phyloP scores from a whole-genome alignment of 92 coral and sea anemone species.

The Montipora capitata region DNA sequence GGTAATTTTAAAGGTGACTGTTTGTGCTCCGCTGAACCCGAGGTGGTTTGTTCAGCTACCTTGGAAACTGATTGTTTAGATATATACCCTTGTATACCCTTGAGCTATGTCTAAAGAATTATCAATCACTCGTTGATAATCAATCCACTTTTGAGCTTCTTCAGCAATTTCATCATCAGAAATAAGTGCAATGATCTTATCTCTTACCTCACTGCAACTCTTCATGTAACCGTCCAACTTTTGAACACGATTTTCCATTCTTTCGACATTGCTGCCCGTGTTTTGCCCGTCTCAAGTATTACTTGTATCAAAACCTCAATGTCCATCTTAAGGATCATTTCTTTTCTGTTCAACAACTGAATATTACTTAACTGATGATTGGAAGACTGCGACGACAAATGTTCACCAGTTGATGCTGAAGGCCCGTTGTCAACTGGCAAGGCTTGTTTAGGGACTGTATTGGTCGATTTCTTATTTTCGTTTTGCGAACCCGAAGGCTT shows the following conservation, averaged over 20 bases:
- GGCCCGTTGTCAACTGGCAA: background rate
- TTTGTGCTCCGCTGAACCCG: constrained; percentile 4
- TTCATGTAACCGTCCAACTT: constrained; percentile 23
- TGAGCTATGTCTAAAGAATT: no score
- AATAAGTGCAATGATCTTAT: constrained; percentile 22
- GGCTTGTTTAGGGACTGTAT: background rate
- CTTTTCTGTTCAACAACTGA: constrained; percentile 28
- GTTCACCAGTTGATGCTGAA: background rate
- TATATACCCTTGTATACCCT: no score
- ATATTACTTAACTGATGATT: constrained; percentile 4
- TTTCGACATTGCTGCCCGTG: background rate
- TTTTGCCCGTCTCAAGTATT: constrained; percentile 13
- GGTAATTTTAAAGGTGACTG: constrained; percentile 36
- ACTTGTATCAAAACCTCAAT: constrained; percentile 19
- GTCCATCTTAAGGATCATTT: constrained; percentile 31
- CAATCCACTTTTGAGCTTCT: constrained; percentile 10
- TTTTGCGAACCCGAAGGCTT: constrained; percentile 1
- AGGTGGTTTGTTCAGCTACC: constrained; percentile 8
- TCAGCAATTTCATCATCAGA: constrained; percentile 11
- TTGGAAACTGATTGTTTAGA: no score
- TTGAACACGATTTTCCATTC: constrained; percentile 52
- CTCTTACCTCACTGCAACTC: constrained; percentile 34
- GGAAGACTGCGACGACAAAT: background rate
- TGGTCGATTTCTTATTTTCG: no score
- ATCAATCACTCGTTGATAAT: no score